A percentile compares a stretch with the other conserved stretches of the same genome.
Evolutionary conservation across 1,140 invertebrate genomes (phyloP).

Genomic region (Calephelis nemesis): DNA sequence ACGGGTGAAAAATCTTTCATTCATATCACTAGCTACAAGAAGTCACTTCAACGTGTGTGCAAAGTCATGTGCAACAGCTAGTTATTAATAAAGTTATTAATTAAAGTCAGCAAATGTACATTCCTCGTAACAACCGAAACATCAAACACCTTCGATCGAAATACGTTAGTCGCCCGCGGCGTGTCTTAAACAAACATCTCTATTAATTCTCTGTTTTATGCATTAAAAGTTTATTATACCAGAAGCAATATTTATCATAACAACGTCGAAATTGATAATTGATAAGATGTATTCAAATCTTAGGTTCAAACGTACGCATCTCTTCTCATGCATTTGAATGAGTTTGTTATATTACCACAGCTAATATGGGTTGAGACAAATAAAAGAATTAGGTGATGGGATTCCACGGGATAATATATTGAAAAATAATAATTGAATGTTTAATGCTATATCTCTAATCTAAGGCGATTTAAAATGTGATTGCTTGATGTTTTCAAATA

Average conservation of each 20-base stretch:
- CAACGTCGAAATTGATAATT: constrained; percentile 51
- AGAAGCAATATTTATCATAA: constrained; percentile 61
- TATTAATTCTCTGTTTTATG: constrained; percentile 64
- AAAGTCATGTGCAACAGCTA: no score
- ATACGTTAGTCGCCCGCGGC: constrained; percentile 63
- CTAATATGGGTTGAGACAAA: not conserved
- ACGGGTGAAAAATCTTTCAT: no score
- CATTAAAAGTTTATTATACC: constrained; percentile 39
- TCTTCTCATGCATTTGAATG: constrained; percentile 18
- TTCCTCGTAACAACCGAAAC: constrained; percentile 49
- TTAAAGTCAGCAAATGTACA: not conserved
- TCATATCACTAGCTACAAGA: no score
- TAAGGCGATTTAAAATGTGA: not conserved
- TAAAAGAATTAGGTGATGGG: not conserved
- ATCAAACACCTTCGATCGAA: constrained; percentile 64
- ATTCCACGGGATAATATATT: not conserved
- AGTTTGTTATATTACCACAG: constrained; percentile 7
- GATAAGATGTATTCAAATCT: constrained; percentile 39
- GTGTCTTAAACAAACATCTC: constrained; percentile 71
- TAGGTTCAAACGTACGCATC: not conserved
- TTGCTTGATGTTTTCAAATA: not conserved
- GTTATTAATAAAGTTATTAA: no score
- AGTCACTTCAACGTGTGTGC: no score
- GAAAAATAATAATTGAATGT: not conserved
- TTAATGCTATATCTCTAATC: not conserved